These are phyloP conservation scores for Heterohyrax brucei DNA, from an alignment of 2,797 vertebrate species.

Conservation along the genomic window DNA sequence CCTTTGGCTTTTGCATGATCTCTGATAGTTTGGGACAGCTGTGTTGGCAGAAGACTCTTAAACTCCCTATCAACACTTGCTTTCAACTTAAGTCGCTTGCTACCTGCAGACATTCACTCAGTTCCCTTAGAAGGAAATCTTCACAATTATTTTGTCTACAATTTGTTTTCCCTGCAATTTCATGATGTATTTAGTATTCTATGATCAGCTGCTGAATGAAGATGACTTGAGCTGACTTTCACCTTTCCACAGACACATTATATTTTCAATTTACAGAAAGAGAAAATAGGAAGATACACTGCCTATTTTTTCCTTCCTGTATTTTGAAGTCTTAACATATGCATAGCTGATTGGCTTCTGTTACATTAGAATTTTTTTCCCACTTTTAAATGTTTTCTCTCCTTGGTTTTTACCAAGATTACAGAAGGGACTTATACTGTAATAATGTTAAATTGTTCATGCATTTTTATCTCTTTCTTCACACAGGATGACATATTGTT, in stretches of 20 bases:
- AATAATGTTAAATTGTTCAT: constrained; percentile 51
- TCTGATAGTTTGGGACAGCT: not conserved
- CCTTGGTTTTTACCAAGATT: constrained; percentile 54
- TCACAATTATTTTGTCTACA: constrained; percentile 26
- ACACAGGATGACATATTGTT: constrained; percentile 46
- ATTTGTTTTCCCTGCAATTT: constrained; percentile 57
- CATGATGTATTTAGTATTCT: constrained; percentile 17
- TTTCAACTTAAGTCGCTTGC: not conserved
- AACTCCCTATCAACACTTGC: not conserved
- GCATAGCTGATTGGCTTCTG: not conserved
- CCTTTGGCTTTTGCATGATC: accelerated
- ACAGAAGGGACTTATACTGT: not conserved
- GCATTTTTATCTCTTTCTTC: constrained; percentile 31
- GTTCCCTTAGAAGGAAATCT: constrained; percentile 46
- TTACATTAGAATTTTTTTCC: not conserved
- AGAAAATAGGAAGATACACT: not conserved
- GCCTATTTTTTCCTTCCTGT: not conserved
- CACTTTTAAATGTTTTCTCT: constrained; percentile 37
- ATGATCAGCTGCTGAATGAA: constrained; percentile 56
- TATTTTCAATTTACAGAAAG: not conserved
- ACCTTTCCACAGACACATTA: not conserved
- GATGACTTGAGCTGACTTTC: not conserved
- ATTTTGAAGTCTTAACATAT: not conserved
- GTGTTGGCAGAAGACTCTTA: not conserved
- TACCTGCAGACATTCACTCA: constrained; percentile 35